Evolutionary conservation across 92 coral and sea anemone genomes (phyloP), one percentile per base, ranked within the genome.

Genomic region (Porites cylindrica): DNA sequence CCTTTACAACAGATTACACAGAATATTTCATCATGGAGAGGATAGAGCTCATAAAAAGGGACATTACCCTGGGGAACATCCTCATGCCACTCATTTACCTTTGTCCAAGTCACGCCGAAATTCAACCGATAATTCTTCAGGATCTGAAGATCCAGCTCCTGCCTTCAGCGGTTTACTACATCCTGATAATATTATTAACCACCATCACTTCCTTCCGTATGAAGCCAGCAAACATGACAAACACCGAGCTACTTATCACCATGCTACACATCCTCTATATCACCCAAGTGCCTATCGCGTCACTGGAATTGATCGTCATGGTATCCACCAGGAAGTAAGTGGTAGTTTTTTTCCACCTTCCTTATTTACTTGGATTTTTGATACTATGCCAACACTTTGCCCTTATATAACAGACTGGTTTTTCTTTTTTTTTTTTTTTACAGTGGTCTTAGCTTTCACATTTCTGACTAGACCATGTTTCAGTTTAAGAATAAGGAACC

Each of bases 101-200:
- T 24, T 63, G 72, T n/a, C 47, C 47, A 64, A 64, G 53, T 50
- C 67, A 1, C 72, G 51, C 58, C 26, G 32, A 82, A 50, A 72
- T 75, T 23, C 77, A 17, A 19, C 86, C 18, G 11, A 76, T 8
- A 21, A 51, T 65, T 10, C 12, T 54, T 52, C 20, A 26, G 17
- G 13, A 21, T 62, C 56, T 83, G 73, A 72, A 61, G 73, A 73
- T 32, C 73, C 16, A 73, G 24, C 32, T 5, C 85, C 79, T 38
- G 98, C 87, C 2, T 95, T 92, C 78, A 86, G 65, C 51, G 94
- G 93, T 0, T 75, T 95, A 19, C 78, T 91, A 13, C 98, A 95
- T 71, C 98, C 98, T 11, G 96, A 95, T 69, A 95, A 95, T 76
- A 75, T 95, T 11, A 87, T 92, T 19, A 93, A 95, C 84, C 98